These are phyloP conservation scores for Druon quercuslanigerum DNA, from an alignment of 1,140 invertebrate genomes.

Conservation along the genomic window DNA sequence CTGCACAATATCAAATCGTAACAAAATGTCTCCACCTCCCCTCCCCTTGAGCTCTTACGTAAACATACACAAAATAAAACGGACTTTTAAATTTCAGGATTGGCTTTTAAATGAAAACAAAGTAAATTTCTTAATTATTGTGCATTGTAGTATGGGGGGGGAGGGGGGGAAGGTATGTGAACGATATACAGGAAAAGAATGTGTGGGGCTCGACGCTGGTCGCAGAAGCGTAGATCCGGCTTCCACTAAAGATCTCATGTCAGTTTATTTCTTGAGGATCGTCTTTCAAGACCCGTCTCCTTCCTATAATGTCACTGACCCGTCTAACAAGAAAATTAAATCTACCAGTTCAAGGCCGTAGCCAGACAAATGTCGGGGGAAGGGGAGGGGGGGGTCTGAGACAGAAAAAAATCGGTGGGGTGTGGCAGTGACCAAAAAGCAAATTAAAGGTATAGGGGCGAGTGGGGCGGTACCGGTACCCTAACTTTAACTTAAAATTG, in stretches of 20 bases:
- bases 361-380: no score
- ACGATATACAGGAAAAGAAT: neutral
- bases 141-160: neutral
- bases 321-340: neutral
- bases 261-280: conserved; percentile 14
- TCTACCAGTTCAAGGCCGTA: neutral
- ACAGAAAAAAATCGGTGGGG: no score
- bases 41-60: no score
- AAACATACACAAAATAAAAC: no score
- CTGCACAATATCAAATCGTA: no score
- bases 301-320: conserved; percentile 9
- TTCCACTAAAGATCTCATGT: conserved; percentile 7
- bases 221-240: conserved; percentile 22
- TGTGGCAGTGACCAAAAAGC: no score
- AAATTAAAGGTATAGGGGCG: no score
- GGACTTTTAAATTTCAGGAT: neutral
- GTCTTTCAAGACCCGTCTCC: conserved; percentile 11
- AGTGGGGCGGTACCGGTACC: no score
- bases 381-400: no score
- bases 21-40: no score
- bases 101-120: neutral
- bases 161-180: neutral
- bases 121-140: neutral
- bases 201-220: neutral
- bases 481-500: no score